phyloP scores from a whole-genome alignment of 2,113 vertebrate species.

The Egretta garzetta region DNA sequence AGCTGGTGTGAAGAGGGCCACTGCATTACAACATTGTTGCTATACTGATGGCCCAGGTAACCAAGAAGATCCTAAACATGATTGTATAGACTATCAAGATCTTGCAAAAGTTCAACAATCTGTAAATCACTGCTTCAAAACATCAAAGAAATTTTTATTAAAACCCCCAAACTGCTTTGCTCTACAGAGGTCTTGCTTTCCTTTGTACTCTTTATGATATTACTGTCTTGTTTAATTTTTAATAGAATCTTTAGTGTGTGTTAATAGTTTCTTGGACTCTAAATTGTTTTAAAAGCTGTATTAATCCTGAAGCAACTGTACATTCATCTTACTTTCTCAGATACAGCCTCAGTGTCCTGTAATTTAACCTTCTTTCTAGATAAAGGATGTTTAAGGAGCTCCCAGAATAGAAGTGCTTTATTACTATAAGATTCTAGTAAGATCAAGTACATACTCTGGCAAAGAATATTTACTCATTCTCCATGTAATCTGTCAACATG shows the following conservation, averaged over 20 bases:
- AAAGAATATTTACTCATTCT: not conserved
- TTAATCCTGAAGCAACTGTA: constrained; percentile 24
- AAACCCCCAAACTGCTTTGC: not conserved
- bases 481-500: not conserved
- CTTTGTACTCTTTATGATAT: not conserved
- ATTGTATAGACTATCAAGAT: not conserved
- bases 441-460: not conserved
- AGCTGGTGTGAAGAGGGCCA: not conserved
- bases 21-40: not conserved
- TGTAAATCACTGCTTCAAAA: not conserved
- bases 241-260: not conserved
- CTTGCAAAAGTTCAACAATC: not conserved
- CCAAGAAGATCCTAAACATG: not conserved
- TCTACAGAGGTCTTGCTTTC: not conserved
- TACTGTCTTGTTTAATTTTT: not conserved
- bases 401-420: not conserved
- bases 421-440: constrained; percentile 11
- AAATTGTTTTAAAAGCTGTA: constrained; percentile 27
- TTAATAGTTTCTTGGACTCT: not conserved
- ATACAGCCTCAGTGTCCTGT: not conserved
- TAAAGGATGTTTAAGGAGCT: not conserved
- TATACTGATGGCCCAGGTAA: not conserved
- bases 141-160: not conserved
- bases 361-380: constrained; percentile 33
- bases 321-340: constrained; percentile 32